Conservation (phyloP, 1,140 invertebrate genomes). For the Gerris buenoi region DNA sequence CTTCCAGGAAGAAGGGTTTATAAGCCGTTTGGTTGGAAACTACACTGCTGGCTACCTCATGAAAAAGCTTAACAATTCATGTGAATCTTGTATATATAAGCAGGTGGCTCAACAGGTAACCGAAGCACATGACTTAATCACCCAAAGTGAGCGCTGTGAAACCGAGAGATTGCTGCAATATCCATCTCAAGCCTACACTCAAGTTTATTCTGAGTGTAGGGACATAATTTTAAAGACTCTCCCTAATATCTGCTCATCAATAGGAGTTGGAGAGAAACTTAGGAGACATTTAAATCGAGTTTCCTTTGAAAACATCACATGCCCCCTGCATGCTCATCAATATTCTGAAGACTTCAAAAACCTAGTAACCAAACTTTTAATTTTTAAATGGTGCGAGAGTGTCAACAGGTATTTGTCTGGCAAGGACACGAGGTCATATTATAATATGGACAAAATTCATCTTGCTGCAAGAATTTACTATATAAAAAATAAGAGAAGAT, state of each 20-base stretch:
- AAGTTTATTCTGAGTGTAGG: neutral
- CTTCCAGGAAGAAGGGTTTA: neutral
- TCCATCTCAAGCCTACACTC: neutral
- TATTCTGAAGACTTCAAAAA: neutral
- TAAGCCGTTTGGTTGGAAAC: neutral
- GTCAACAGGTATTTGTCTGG: neutral
- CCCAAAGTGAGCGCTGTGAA: neutral
- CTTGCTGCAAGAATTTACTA: too few relatives aligned
- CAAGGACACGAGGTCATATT: neutral
- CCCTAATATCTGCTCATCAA: neutral
- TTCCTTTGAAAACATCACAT: neutral
- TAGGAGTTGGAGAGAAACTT: neutral
- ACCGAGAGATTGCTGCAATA: neutral
- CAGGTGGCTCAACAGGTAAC: neutral
- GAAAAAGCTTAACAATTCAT: neutral
- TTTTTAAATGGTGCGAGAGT: neutral
- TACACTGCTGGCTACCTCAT: neutral
- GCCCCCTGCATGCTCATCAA: too few relatives aligned
- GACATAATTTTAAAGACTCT: neutral
- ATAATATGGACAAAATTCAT: neutral
- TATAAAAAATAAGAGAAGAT: too few relatives aligned
- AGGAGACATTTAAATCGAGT: neutral
- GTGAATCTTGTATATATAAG: neutral
- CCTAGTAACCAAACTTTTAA: neutral
- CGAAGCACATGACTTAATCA: neutral